Percentiles rank a stretch among this genome's conserved stretches.
phyloP scores from a whole-genome alignment of 2,113 vertebrate genomes.

The Aspiorhynchus laticeps region DNA sequence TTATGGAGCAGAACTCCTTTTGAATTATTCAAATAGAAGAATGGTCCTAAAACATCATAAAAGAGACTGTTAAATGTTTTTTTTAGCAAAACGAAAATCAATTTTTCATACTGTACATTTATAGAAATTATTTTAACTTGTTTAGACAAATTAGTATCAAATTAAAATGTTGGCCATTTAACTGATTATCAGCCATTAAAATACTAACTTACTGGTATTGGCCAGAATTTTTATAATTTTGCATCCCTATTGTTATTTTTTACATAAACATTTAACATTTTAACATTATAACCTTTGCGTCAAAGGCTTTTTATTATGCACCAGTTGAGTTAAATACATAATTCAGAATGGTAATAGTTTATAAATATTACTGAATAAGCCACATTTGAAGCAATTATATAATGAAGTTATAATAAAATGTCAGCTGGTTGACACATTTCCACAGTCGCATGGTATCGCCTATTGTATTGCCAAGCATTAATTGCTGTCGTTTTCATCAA shows the following conservation, averaged over 20 bases:
- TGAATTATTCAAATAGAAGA: conserved; percentile 26
- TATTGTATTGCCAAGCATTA: neutral
- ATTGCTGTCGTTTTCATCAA: neutral
- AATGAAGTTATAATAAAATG: neutral
- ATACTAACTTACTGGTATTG: neutral
- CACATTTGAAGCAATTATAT: neutral
- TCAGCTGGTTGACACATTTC: neutral
- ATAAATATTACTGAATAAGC: neutral
- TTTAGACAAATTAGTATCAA: neutral
- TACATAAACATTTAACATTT: no score
- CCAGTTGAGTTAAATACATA: neutral
- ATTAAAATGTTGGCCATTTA: neutral
- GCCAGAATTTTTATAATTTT: neutral
- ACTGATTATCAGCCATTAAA: neutral
- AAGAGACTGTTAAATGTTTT: neutral
- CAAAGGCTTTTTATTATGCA: neutral
- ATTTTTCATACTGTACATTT: neutral
- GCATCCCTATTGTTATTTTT: neutral
- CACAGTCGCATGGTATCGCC: neutral
- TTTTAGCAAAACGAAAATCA: neutral
- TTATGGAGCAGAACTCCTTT: conserved; percentile 19
- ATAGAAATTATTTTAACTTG: neutral
- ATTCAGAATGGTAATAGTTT: neutral
- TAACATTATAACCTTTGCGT: neutral
- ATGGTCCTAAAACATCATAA: neutral